These are phyloP conservation scores for Paramisgurnus dabryanus DNA, from an alignment of 2,113 vertebrate genomes.

Conservation along the genomic window DNA sequence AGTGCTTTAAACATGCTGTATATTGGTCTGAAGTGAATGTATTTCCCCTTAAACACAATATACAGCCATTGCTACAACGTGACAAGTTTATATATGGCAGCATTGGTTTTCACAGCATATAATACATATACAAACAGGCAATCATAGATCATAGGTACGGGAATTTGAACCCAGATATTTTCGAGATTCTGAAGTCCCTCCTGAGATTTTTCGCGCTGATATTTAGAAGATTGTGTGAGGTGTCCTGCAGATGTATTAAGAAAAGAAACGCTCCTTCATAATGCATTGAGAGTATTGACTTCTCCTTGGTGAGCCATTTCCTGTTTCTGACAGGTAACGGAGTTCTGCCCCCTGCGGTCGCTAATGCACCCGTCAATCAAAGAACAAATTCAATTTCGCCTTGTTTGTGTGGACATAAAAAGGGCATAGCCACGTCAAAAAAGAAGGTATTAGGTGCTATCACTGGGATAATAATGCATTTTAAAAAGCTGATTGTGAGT, in stretches of 20 bases:
- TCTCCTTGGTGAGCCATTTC: constrained; percentile 35
- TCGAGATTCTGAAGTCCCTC: neutral
- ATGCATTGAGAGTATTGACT: constrained; percentile 41
- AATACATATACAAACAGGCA: neutral
- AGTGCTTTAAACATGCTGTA: no score
- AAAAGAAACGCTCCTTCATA: constrained; percentile 28
- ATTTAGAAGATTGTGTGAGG: constrained; percentile 5
- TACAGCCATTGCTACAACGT: no score
- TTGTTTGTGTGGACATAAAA: constrained; percentile 26
- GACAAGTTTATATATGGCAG: no score
- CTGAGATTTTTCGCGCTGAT: constrained; percentile 7
- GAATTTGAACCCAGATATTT: neutral
- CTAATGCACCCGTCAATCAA: constrained; percentile 54
- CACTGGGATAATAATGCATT: constrained; percentile 37
- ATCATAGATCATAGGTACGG: neutral
- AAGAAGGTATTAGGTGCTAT: constrained; percentile 12
- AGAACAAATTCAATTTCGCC: constrained; percentile 41
- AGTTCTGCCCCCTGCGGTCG: constrained; percentile 24
- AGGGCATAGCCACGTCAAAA: constrained; percentile 17
- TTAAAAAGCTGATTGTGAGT: constrained; percentile 22
- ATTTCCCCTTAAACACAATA: no score
- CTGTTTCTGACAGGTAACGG: constrained; percentile 38
- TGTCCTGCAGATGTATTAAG: constrained; percentile 29
- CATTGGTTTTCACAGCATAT: neutral
- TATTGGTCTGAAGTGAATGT: no score